Evolutionary conservation across 37 sponge, comb jelly and placozoan species (phyloP).

Genomic region (Eunapius fragilis): DNA sequence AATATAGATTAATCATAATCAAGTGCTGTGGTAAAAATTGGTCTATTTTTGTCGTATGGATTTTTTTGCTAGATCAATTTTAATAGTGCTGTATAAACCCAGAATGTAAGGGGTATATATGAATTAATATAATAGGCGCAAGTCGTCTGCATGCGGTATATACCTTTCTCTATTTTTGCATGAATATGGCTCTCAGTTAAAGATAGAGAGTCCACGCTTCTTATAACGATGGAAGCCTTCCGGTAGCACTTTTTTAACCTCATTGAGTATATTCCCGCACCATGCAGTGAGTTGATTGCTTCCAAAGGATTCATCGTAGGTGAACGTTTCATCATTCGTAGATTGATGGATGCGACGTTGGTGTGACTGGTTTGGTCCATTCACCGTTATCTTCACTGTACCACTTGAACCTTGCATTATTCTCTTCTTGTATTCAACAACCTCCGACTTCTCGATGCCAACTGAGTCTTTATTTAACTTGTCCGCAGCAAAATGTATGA

Average conservation of each 20-base stretch:
- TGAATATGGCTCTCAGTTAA: neutral
- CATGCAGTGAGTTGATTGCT: neutral
- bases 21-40: no score
- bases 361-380: neutral
- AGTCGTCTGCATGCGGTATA: no score
- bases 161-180: neutral
- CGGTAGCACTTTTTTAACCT: neutral
- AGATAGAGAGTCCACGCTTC: neutral
- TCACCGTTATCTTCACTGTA: neutral
- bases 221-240: neutral
- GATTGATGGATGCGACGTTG: neutral
- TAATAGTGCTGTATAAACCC: no score
- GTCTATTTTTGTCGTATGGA: no score
- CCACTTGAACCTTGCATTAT: neutral
- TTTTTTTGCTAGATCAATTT: no score
- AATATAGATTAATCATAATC: no score
- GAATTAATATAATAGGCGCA: no score
- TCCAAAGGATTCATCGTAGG: neutral
- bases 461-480: neutral
- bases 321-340: neutral
- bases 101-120: no score
- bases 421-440: neutral
- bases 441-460: neutral
- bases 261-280: neutral
- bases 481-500: neutral